Evolutionary conservation across 2,797 vertebrate species (phyloP), one percentile per base, ranked within the genome.

Genomic region (Siniperca undulata): DNA sequence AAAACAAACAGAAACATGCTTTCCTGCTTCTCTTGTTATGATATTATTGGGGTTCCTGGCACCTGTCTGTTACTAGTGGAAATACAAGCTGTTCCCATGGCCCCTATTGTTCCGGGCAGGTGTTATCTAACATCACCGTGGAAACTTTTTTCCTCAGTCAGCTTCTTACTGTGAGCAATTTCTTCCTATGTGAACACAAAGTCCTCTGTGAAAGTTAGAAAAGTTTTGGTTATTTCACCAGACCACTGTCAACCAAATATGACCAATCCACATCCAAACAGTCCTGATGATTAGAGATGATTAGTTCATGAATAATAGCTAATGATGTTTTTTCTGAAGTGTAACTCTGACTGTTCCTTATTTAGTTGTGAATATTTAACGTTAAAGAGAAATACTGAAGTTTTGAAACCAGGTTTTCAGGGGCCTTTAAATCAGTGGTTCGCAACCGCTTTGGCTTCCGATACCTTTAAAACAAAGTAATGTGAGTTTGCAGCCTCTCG

Each of bases 11-110:
- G 22, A 85, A 81, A 74, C 74, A 24, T 0, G 36, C 65, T 44
- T 93, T 94, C 92, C 93, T 93, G 91, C 77, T 85, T 90, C 90
- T 90, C 74, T 90, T 84, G 55, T 69, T 22, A 30, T 87, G 62
- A 81, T 88, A 44, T 83, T 88, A 77, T 81, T 91, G 77, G 72
- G 75, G 86, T 90, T 92, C 85, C 86, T 81, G 83, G 50, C 89
- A 88, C 88, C 83, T 91, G 87, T 69, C 30, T 71, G 64, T 42
- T 64, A 62, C 48, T 22, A 58, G 44, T 80, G 84, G 87, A 87
- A 90, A 92, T 1, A 50, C 61, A 74, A 81, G 74, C 80, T 64
- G 82, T 77, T 82, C 66, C 72, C 83, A 36, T 70, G 56, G 8
- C 59, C 11, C 72, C 61, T 42, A 82, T 92, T 92, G 88, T 89